A percentile compares a stretch with the other conserved stretches of the same genome.
phyloP scores from a whole-genome alignment of 2,888 invertebrate species.

The Oegoconia quadripuncta region DNA sequence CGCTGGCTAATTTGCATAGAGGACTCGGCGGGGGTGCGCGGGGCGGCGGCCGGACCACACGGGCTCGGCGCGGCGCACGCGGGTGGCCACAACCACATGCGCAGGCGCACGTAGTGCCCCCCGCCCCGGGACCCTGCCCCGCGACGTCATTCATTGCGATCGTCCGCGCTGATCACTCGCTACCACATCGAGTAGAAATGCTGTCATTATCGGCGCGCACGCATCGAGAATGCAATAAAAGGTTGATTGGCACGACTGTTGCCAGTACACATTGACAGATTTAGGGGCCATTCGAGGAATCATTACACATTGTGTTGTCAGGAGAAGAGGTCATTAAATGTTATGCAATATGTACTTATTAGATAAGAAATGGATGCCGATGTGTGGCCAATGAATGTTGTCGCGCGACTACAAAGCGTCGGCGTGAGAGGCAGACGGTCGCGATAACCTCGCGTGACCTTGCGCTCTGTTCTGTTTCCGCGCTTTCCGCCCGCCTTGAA shows the following conservation, averaged over 20 bases:
- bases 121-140: conserved; percentile 35
- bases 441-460: conserved; percentile 62
- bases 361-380: neutral
- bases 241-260: conserved; percentile 46
- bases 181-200: conserved; percentile 72
- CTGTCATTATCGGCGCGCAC: conserved; percentile 71
- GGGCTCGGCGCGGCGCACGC: conserved; percentile 74
- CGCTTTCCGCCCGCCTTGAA: conserved; percentile 30
- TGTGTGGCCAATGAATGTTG: conserved; percentile 27
- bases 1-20: conserved; percentile 78
- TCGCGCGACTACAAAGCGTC: conserved; percentile 42
- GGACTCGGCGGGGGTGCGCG: conserved; percentile 47
- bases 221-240: conserved; percentile 65
- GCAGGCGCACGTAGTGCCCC: conserved; percentile 56
- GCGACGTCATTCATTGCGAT: conserved; percentile 77
- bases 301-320: conserved; percentile 35
- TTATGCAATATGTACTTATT: conserved; percentile 10
- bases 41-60: conserved; percentile 69
- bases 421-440: conserved; percentile 29
- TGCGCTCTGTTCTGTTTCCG: conserved; percentile 38
- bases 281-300: conserved; percentile 42
- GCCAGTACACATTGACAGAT: conserved; percentile 44
- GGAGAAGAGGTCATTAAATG: conserved; percentile 25
- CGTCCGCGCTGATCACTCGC: conserved; percentile 66
- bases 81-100: conserved; percentile 78